Evolutionary conservation across 2,888 invertebrate genomes (phyloP).

Genomic region (Gasteruption jaculator): DNA sequence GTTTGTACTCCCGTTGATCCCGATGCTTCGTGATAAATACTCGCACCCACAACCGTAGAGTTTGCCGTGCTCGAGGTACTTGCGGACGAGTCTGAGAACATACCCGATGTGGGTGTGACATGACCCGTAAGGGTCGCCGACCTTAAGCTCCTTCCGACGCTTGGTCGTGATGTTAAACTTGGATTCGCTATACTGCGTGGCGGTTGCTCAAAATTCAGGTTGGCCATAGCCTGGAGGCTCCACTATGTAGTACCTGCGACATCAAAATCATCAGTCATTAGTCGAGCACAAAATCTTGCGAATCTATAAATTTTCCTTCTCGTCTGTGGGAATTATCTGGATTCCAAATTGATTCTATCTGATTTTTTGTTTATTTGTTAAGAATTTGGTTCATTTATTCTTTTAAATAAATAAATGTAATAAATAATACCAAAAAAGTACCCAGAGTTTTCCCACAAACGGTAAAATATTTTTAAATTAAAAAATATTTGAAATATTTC

Average conservation of each 20-base stretch:
- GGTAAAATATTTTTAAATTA: too few species aligned
- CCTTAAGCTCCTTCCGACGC: conserved; percentile 61
- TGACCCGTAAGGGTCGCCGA: conserved; percentile 66
- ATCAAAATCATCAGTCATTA: too few species aligned
- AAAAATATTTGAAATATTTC: too few species aligned
- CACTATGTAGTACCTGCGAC: conserved; percentile 37
- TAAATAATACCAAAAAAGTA: too few species aligned
- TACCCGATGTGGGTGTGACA: conserved; percentile 69
- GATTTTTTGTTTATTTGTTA: too few species aligned
- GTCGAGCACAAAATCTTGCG: too few species aligned
- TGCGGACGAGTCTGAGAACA: conserved; percentile 56
- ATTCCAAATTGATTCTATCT: too few species aligned
- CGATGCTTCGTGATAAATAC: conserved; percentile 44
- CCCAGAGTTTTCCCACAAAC: too few species aligned
- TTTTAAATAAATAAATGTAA: too few species aligned
- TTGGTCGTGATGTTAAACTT: conserved; percentile 64
- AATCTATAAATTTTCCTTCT: too few species aligned
- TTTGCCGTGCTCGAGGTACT: conserved; percentile 45
- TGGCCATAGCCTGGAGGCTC: conserved; percentile 76
- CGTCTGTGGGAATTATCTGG: too few species aligned
- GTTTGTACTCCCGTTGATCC: conserved; percentile 52
- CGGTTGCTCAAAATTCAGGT: conserved; percentile 86
- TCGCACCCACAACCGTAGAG: conserved; percentile 46
- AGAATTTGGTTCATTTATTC: too few species aligned
- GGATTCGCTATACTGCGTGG: conserved; percentile 84